Evolutionary conservation across 2,888 invertebrate genomes (phyloP).

Genomic region (Cerastis rubricosa): DNA sequence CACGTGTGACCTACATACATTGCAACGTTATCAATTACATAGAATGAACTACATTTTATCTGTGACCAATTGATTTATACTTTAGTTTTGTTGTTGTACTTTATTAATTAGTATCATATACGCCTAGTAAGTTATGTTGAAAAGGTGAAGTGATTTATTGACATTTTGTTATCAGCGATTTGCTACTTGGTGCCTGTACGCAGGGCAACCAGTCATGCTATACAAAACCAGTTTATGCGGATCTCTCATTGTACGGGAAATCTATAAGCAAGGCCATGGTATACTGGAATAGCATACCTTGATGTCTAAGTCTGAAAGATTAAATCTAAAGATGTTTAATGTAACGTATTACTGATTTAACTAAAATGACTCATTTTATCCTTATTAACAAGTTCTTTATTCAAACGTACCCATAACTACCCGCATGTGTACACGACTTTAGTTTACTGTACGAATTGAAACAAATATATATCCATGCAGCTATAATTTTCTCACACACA

Average conservation of each 20-base stretch:
- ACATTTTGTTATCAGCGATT: neutral
- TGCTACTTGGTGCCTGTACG: too few relatives aligned
- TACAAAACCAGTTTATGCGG: too few relatives aligned
- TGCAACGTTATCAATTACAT: slow-evolving; percentile 45
- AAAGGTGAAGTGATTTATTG: neutral
- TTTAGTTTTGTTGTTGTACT: neutral
- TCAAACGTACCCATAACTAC: slow-evolving; percentile 1
- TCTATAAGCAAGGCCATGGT: too few relatives aligned
- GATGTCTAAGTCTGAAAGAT: too few relatives aligned
- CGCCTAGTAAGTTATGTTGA: neutral
- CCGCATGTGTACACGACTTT: slow-evolving; percentile 29
- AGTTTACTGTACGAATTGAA: neutral
- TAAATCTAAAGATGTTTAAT: too few relatives aligned
- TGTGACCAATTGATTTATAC: slow-evolving; percentile 15
- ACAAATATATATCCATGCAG: neutral
- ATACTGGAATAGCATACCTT: too few relatives aligned
- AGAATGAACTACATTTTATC: slow-evolving; percentile 21
- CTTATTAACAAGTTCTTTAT: neutral
- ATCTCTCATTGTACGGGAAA: too few relatives aligned
- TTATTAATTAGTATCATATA: slow-evolving; percentile 10
- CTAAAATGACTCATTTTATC: too few relatives aligned
- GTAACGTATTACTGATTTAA: too few relatives aligned
- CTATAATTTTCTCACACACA: neutral
- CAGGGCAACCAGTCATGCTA: too few relatives aligned
- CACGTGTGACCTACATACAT: slow-evolving; percentile 53